Base-by-base conservation (phyloP, 2,797 vertebrate species). In the Erethizon dorsatum region DNA sequence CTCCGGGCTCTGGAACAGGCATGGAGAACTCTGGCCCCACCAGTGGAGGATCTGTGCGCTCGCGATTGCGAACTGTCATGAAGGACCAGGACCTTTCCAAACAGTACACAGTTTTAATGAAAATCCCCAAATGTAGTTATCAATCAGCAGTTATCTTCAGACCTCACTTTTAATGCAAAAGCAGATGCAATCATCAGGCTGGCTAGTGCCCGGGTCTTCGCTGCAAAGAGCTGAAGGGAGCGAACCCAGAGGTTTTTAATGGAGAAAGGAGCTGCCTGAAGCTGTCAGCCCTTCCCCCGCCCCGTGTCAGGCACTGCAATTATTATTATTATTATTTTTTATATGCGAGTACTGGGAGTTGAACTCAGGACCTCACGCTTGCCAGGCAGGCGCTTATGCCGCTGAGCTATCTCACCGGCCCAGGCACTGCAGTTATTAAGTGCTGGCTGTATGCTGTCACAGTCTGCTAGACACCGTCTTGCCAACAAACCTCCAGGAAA, bases 91-190 rank as follows among this genome's bases (percentile, higher is more conserved):
- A 28, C 4, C 6, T 93, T 95, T 84, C 54, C 77, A 73, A 82
- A 54, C 0, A 80, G 18, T 31, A 50, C 20, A 61, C 0, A 63
- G 75, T 17, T 96, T 83, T 82, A 24, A 79, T 6, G 33, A 96
- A 91, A 94, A 87, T 26, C 17, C 77, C 57, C 69, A 73, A 50
- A 54, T 37, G 63, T 33, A 18, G 3, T 41, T 31, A 85, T 95
- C 61, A 61, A 78, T 18, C 78, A 86, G 57, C 95, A 83, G 37
- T 87, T 86, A 67, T 67, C 90, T 95, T 57, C 63, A 91, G 52
- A 91, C 5, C 37, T 94, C 47, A 91, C 14, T 91, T 88, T 54
- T 47, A 83, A 84, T 31, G 41, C 5, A 95, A 90, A 95, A 83
- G 50, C 59, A 54, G 13, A 82, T 13, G 63, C 5, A 61, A 77